Evolutionary conservation across 2,888 invertebrate species (phyloP).

Genomic region (Drosophila gaucha): DNA sequence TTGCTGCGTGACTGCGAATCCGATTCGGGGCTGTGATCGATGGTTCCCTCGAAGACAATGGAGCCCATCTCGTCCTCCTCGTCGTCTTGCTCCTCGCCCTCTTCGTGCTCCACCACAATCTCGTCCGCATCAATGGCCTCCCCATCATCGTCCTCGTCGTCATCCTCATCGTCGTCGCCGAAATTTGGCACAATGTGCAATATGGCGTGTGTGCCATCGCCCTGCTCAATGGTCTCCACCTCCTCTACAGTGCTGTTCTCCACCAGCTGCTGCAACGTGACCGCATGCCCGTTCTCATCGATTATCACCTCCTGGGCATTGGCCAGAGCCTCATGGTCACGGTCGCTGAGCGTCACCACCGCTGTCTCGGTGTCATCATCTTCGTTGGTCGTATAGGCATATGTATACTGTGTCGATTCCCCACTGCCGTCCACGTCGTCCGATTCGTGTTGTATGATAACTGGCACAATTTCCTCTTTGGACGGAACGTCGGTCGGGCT

Average conservation of each 20-base stretch:
- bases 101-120: conserved; percentile 48
- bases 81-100: conserved; percentile 56
- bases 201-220: conserved; percentile 80
- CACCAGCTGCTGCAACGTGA: conserved; percentile 78
- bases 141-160: conserved; percentile 11
- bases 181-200: conserved; percentile 68
- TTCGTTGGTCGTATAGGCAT: conserved; percentile 77
- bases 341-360: conserved; percentile 79
- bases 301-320: conserved; percentile 82
- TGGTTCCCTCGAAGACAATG: conserved; percentile 63
- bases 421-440: conserved; percentile 59
- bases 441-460: conserved; percentile 77
- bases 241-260: conserved; percentile 76
- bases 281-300: conserved; percentile 81
- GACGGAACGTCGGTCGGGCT: conserved; percentile 37
- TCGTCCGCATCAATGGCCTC: conserved; percentile 41
- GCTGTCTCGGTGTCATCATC: conserved; percentile 80
- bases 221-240: conserved; percentile 77
- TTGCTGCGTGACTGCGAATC: conserved; percentile 66
- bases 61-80: conserved; percentile 63
- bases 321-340: conserved; percentile 60
- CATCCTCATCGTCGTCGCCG: conserved; percentile 4
- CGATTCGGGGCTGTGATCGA: conserved; percentile 56
- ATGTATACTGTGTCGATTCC: conserved; percentile 78
- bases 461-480: conserved; percentile 80